A percentile compares a stretch with the other conserved stretches of the same genome.
These are phyloP conservation scores for Urophycis tenuis DNA, from an alignment of 2,797 vertebrate species.

Conservation along the genomic window DNA sequence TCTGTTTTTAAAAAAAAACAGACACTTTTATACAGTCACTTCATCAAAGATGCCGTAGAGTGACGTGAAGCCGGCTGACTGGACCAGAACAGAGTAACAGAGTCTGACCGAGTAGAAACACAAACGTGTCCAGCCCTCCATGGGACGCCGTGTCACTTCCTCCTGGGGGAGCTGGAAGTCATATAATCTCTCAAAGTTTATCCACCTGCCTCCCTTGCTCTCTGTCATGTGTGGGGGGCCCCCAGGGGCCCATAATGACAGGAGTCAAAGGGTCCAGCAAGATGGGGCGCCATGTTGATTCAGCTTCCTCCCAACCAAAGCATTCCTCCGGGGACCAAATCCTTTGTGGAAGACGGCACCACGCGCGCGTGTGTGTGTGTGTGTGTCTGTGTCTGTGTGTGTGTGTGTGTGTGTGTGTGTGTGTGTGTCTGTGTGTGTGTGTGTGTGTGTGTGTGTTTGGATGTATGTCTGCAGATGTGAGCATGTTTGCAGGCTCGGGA, in stretches of 20 bases:
- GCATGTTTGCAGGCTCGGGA: not conserved
- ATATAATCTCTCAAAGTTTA: slow-evolving; percentile 55
- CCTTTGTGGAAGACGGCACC: slow-evolving; percentile 26
- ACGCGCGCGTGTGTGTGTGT: slow-evolving; percentile 17
- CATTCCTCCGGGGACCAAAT: slow-evolving; percentile 52
- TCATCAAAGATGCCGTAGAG: slow-evolving; percentile 30
- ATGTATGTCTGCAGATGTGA: not conserved
- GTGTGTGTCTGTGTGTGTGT: not conserved
- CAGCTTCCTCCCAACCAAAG: slow-evolving; percentile 65
- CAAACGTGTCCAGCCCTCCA: slow-evolving; percentile 35
- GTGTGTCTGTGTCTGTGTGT: not conserved
- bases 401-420: not conserved
- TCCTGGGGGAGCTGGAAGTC: slow-evolving; percentile 58
- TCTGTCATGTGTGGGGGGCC: slow-evolving; percentile 37
- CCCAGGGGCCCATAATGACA: slow-evolving; percentile 39
- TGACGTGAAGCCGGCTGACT: slow-evolving; percentile 6
- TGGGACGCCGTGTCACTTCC: slow-evolving; percentile 57
- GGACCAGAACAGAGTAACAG: slow-evolving; percentile 4
- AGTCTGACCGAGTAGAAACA: slow-evolving; percentile 34
- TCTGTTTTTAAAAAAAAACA: too few species aligned
- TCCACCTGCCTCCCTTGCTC: slow-evolving; percentile 64
- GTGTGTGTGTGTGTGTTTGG: not conserved
- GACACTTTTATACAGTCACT: not conserved
- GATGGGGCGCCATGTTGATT: slow-evolving; percentile 62
- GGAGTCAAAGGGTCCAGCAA: slow-evolving; percentile 44